Percentiles rank a stretch among this genome's conserved stretches.
Conservation (phyloP, 2,113 vertebrate species). For the Leiothrix lutea region DNA sequence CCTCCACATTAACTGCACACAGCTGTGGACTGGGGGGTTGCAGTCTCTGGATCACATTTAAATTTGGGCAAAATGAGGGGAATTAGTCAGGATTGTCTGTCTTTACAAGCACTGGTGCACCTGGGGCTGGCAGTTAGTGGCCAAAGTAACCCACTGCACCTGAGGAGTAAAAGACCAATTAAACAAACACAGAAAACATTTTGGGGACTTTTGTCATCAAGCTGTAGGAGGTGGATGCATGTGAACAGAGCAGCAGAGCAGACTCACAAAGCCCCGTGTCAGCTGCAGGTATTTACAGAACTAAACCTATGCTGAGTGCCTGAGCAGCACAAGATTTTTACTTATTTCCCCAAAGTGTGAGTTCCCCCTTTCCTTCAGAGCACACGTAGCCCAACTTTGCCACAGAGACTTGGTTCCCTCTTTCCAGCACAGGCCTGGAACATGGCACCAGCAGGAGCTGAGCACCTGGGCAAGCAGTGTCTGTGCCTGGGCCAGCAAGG, state of each 20-base stretch:
- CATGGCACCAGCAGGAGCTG: not conserved
- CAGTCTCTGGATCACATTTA: not conserved
- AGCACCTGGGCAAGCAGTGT: fast-evolving
- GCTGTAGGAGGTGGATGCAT: not conserved
- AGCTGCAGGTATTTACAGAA: not conserved
- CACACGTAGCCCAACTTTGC: not conserved
- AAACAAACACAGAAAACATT: not conserved
- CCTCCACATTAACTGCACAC: not conserved
- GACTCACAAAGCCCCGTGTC: fast-evolving
- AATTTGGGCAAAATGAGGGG: not conserved
- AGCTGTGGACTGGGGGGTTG: not conserved
- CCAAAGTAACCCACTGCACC: too few relatives aligned
- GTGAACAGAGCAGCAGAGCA: not conserved
- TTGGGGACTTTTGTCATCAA: not conserved
- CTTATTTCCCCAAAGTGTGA: not conserved
- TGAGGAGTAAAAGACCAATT: not conserved
- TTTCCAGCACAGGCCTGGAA: not conserved
- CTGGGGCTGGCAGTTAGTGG: not conserved
- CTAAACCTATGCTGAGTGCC: not conserved
- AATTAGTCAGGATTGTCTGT: not conserved
- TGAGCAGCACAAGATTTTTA: not conserved
- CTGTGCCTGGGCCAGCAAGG: fast-evolving
- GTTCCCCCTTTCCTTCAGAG: not conserved
- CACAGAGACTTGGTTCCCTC: not conserved
- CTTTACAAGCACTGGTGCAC: not conserved